Evolutionary conservation across 2,888 invertebrate genomes (phyloP).

Genomic region (Lepidocyrtoides sp.): DNA sequence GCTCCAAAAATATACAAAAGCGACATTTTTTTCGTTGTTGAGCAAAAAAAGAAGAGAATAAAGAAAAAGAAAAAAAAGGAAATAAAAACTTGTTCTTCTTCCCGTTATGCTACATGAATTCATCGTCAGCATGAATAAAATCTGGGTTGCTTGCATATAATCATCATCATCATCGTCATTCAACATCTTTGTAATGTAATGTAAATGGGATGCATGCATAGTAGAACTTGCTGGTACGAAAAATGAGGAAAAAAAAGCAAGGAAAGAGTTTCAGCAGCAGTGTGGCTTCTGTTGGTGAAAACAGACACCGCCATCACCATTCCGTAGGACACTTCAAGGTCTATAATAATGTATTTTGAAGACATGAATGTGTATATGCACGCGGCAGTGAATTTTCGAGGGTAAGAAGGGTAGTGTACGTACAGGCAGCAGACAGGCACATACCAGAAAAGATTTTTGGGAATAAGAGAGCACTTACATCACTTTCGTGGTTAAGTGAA

Average conservation of each 20-base stretch:
- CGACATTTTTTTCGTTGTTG: conserved; percentile 61
- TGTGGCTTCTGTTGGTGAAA: conserved; percentile 46
- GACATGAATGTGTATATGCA: background rate
- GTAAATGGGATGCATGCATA: conserved; percentile 72
- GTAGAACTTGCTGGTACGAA: conserved; percentile 28
- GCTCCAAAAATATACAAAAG: conserved; percentile 62
- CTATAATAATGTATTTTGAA: conserved; percentile 53
- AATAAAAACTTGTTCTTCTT: conserved; percentile 71
- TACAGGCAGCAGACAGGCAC: background rate
- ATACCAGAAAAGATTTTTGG: conserved; percentile 34
- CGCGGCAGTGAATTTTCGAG: background rate
- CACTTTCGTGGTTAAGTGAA: conserved; percentile 93
- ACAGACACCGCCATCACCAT: conserved; percentile 68
- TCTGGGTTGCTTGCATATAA: conserved; percentile 75
- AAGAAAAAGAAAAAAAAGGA: conserved; percentile 51
- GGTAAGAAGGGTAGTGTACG: background rate
- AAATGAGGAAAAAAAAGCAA: conserved; percentile 35
- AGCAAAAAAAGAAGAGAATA: conserved; percentile 24
- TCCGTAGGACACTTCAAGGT: conserved; percentile 72
- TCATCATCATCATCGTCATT: conserved; percentile 26
- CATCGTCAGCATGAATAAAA: conserved; percentile 79
- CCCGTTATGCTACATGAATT: conserved; percentile 73
- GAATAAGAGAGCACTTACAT: conserved; percentile 88
- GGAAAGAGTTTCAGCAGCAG: background rate
- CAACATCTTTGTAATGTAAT: conserved; percentile 51